Base-by-base conservation (phyloP, 2,113 vertebrate genomes). In the Myrmophylax atrothorax region DNA sequence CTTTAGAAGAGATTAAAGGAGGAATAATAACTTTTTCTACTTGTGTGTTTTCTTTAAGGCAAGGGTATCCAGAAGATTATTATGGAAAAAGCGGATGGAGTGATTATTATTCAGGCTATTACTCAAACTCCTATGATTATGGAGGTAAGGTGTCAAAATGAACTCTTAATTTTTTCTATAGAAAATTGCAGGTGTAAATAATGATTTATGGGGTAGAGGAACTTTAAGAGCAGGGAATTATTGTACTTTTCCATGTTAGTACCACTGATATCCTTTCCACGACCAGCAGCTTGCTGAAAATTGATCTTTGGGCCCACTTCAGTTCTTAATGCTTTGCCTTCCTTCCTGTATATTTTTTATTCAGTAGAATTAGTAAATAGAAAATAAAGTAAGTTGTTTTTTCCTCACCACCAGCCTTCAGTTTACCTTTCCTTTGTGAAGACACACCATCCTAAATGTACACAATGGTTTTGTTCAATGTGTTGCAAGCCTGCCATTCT, bases 41-140 rank as follows among this genome's bases (percentile, higher is more conserved):
- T 56, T 37, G 3, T 83, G 28, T 4, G 1, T 47, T 94, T 74
- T 93, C 38, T 96, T 97, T n/a, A 89, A 99, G 99, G 83, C 99
- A 98, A 91, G 98, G 98, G 2, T 98, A 99, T 95, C 17, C 98
- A 24, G 99, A 99, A 9, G 98, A 99, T 18, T 97, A 98, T 70
- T 98, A 98, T 73, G 66, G 97, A 37, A 98, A 97, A 97, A 73
- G 98, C 29, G 99, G 98, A 75, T 99, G 97, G 98, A 98, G 90
- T 50, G 98, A 98, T 47, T 99, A 99, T 97, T 99, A 99, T 94
- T 94, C 98, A 83, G 97, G 98, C 47, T 99, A 99, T 73, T 98
- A 98, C 91, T 94, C 98, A 33, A 96, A 97, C 85, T 98, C 98
- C 1, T 99, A 98, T 59, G 98, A 99, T 64, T 99, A 98, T 7